Conservation (phyloP, 2,113 vertebrate species). For the Athene cunicularia region DNA sequence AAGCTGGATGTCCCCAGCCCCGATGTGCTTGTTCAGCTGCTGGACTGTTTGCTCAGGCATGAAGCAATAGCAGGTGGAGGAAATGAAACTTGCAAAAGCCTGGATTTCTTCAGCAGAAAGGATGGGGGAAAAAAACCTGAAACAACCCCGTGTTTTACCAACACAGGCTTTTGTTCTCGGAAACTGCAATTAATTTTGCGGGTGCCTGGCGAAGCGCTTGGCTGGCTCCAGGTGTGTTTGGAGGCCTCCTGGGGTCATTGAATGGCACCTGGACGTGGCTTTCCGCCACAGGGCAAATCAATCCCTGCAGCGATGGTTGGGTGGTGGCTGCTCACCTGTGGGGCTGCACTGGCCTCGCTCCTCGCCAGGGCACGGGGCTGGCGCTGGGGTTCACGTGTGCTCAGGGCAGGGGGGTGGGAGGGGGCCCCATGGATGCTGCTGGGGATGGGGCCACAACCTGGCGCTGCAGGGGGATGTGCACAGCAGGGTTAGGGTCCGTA, state of each 20-base stretch:
- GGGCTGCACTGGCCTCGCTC: fast-evolving
- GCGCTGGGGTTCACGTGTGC: fast-evolving
- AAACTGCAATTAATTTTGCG: neutral
- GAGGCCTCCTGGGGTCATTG: fast-evolving
- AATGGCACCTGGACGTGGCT: neutral
- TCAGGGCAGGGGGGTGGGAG: fast-evolving
- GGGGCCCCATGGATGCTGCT: fast-evolving
- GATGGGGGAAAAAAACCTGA: neutral
- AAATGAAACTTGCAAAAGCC: neutral
- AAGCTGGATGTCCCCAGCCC: neutral
- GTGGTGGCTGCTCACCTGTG: neutral
- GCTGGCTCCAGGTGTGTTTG: neutral
- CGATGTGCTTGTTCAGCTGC: fast-evolving
- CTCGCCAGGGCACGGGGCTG: fast-evolving
- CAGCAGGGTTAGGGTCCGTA: neutral
- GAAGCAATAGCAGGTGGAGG: constrained; percentile 5
- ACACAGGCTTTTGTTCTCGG: neutral
- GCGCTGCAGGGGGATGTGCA: fast-evolving
- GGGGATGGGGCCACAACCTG: neutral
- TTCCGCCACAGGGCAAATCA: neutral
- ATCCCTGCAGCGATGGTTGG: fast-evolving
- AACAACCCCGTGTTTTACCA: fast-evolving
- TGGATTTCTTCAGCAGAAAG: neutral
- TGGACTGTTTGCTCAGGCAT: constrained; percentile 44
- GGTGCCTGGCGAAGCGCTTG: fast-evolving